Conservation (phyloP, 2,113 vertebrate genomes). For the Toxotes chatareus region DNA sequence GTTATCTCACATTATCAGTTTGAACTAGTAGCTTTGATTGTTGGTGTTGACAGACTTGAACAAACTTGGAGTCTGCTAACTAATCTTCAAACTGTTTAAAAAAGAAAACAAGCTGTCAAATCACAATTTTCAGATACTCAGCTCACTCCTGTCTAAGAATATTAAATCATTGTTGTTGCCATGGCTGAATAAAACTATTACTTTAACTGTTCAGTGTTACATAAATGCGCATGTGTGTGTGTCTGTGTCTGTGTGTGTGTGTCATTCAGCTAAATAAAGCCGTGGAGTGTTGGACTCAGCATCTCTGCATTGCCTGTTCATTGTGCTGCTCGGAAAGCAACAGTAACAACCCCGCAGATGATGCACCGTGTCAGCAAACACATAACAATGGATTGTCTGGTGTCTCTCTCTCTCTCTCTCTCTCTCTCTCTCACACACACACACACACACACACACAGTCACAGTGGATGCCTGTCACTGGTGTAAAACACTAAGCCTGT, state of each 20-base stretch:
- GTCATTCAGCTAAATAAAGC: conserved; percentile 75
- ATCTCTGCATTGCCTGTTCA: conserved; percentile 73
- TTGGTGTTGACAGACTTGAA: too few species aligned
- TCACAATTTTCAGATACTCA: conserved; percentile 1
- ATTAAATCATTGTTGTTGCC: background rate
- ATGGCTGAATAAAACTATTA: background rate
- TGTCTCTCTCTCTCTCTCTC: background rate
- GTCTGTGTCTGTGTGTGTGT: conserved; percentile 28
- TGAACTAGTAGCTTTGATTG: too few species aligned
- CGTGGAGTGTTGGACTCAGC: conserved; percentile 79
- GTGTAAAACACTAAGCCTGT: conserved; percentile 54
- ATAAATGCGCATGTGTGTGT: conserved; percentile 12
- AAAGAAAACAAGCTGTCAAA: background rate
- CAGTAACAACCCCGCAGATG: conserved; percentile 68
- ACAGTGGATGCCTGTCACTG: conserved; percentile 55
- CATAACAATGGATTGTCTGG: conserved; percentile 79
- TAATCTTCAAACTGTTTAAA: background rate
- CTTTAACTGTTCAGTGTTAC: background rate
- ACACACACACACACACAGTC: background rate
- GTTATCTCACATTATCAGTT: too few species aligned
- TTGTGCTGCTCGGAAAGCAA: conserved; percentile 76
- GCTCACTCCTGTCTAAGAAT: background rate
- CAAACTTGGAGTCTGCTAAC: background rate
- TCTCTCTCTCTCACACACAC: conserved; percentile 20
- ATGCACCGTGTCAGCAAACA: conserved; percentile 84